A percentile compares a stretch with the other conserved stretches of the same genome.
phyloP scores from a whole-genome alignment of 2,113 vertebrate genomes.

The Cottus gobio region DNA sequence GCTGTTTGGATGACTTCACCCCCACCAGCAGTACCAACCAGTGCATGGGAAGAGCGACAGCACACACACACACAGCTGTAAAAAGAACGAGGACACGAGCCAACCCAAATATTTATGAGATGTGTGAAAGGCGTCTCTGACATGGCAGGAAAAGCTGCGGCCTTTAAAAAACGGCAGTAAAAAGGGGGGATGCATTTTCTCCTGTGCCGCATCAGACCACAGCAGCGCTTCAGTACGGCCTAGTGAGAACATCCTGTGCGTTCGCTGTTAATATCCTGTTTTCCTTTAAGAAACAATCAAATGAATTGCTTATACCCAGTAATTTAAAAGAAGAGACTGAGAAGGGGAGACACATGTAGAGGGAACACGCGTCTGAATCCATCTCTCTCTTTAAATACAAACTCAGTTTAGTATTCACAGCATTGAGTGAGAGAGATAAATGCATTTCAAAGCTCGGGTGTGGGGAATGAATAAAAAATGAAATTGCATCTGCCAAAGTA shows the following conservation, averaged over 20 bases:
- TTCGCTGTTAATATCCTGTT: constrained; percentile 60
- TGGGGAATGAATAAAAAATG: constrained; percentile 58
- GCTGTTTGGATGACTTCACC: constrained; percentile 74
- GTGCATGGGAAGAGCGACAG: constrained; percentile 4
- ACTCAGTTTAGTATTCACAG: constrained; percentile 66
- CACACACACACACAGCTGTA: constrained; percentile 24
- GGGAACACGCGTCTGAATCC: constrained; percentile 23
- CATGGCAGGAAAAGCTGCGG: constrained; percentile 32
- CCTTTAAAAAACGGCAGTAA: constrained; percentile 10
- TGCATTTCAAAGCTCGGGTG: constrained; percentile 44
- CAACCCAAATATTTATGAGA: constrained; percentile 75
- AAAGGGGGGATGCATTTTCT: constrained; percentile 10
- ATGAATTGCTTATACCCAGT: constrained; percentile 15
- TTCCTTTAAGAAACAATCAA: constrained; percentile 25
- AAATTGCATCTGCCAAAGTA: constrained; percentile 60
- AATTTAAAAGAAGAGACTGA: constrained; percentile 30
- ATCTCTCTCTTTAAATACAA: constrained; percentile 48
- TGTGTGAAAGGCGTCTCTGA: constrained; percentile 39
- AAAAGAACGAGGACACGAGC: constrained; percentile 43
- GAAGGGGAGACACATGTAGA: constrained; percentile 19
- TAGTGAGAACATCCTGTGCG: constrained; percentile 8
- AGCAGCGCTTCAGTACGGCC: not conserved
- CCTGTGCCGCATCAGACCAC: not conserved
- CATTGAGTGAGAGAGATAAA: constrained; percentile 58
- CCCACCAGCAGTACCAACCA: constrained; percentile 39